Evolutionary conservation across 2,113 vertebrate genomes (phyloP), one percentile per base, ranked within the genome.

Genomic region (Nanorana parkeri): DNA sequence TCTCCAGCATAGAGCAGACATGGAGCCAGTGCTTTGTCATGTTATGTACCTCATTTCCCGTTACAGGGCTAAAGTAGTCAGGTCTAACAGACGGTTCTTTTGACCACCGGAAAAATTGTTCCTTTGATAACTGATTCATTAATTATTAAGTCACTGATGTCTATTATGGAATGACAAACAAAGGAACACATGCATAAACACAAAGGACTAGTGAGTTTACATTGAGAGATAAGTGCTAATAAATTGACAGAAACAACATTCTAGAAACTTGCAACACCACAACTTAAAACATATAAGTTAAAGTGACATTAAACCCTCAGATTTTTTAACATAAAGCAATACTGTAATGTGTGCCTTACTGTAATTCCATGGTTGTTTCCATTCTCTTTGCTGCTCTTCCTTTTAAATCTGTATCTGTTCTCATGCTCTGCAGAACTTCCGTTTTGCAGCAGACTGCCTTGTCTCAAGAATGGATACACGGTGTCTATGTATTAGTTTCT

Each of bases 31-130:
- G 11, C 21, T 7, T 23, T 65, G 41, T 8, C 51, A 32, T 78
- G 51, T 23, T 10, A n/a, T 78, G 7, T 3, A 17, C 32, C 51
- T 54, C 51, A 68, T 68, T 78, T 78, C 77, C 64, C 56, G 51
- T 67, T 28, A 52, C 28, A 36, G 26, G 26, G 21, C 23, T 52
- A 17, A 3, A 67, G 17, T 15, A 28, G 41, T 52, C 63, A 67
- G 4, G 7, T 66, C 66, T 78, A 21, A 64, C 47, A 19, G 26
- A n/a, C 29, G 10, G 17, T 55, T 32, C 4, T 21, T 78, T 4
- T 78, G 63, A n/a, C 47, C 41, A 52, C 60, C 36, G 51, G 76
- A 67, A 78, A 64, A 55, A 16, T 78, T 26, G 20, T 47, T 78
- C 19, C 63, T 66, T 32, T 78, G 51, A 58, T 68, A 78, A 55